Percentiles rank a stretch among this genome's conserved stretches.
These are phyloP conservation scores for Cyclophora punctaria DNA, from an alignment of 2,888 invertebrate genomes.

Conservation along the genomic window DNA sequence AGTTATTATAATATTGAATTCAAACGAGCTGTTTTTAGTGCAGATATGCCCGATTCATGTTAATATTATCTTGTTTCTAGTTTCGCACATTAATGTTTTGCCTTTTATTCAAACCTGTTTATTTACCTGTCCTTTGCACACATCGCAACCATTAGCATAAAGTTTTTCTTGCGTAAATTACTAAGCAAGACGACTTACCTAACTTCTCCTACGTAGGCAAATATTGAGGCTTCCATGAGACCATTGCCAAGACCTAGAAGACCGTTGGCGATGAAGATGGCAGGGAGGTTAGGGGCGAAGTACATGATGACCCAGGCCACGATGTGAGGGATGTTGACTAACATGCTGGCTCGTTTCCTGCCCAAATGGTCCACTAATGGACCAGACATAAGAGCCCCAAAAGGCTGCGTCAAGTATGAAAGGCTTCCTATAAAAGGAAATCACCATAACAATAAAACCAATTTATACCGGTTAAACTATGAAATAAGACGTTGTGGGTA, in stretches of 20 bases:
- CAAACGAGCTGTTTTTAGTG: no score
- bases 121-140: background rate
- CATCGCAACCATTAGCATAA: no score
- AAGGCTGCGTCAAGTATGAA: conserved; percentile 70
- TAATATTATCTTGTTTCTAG: no score
- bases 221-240: conserved; percentile 76
- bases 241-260: conserved; percentile 73
- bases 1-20: no score
- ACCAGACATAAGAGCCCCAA: conserved; percentile 72
- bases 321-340: conserved; percentile 73
- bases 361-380: conserved; percentile 72
- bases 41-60: no score
- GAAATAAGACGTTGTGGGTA: no score
- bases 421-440: conserved; percentile 62
- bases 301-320: conserved; percentile 73
- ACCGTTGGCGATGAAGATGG: conserved; percentile 64
- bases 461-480: no score
- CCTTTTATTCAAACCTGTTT: background rate
- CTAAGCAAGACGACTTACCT: conserved; percentile 37
- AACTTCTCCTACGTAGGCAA: conserved; percentile 75
- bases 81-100: no score
- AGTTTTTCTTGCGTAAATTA: background rate
- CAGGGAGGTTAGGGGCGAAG: conserved; percentile 55
- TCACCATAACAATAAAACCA: no score
- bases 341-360: conserved; percentile 67